Percentiles rank a stretch among this genome's conserved stretches.
Evolutionary conservation across 1,140 invertebrate genomes (phyloP).

Genomic region (Globodera ellingtonae): DNA sequence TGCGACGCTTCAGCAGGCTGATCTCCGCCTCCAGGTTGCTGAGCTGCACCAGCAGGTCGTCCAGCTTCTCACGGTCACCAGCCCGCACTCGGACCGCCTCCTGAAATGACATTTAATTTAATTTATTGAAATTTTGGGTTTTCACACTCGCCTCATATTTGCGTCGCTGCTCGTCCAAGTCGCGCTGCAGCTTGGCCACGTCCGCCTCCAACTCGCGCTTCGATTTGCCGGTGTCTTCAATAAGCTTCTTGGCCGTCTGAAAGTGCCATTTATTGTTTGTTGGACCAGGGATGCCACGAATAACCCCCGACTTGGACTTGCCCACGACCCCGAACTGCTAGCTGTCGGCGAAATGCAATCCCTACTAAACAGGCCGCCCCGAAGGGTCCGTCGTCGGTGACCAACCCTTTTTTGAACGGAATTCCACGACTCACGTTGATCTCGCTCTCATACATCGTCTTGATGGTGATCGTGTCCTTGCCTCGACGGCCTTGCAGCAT

Average conservation of each 20-base stretch:
- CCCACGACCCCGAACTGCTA: too few species aligned
- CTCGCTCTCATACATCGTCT: slow-evolving; percentile 69
- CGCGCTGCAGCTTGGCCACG: slow-evolving; percentile 50
- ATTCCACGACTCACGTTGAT: slow-evolving; percentile 53
- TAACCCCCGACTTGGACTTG: too few species aligned
- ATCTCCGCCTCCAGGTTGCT: slow-evolving; percentile 64
- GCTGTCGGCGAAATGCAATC: too few species aligned
- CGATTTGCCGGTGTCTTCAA: slow-evolving; percentile 57
- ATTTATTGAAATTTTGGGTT: too few species aligned
- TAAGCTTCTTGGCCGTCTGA: slow-evolving; percentile 55
- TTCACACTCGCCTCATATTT: slow-evolving; percentile 51
- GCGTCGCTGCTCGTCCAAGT: slow-evolving; percentile 56
- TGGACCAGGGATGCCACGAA: too few species aligned
- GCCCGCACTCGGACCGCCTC: slow-evolving; percentile 57
- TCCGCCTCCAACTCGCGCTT: slow-evolving; percentile 47
- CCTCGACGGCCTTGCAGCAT: slow-evolving; percentile 67
- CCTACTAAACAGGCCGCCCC: too few species aligned
- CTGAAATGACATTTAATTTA: not conserved
- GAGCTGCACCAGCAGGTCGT: slow-evolving; percentile 58
- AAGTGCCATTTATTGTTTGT: slow-evolving; percentile 1
- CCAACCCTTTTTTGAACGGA: slow-evolving; percentile 1
- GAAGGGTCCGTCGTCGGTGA: not conserved
- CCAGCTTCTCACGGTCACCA: slow-evolving; percentile 52
- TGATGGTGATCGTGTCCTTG: slow-evolving; percentile 67
- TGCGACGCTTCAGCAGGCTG: slow-evolving; percentile 59